Evolutionary conservation across 2,888 invertebrate species (phyloP).

Genomic region (Acleris cristana): DNA sequence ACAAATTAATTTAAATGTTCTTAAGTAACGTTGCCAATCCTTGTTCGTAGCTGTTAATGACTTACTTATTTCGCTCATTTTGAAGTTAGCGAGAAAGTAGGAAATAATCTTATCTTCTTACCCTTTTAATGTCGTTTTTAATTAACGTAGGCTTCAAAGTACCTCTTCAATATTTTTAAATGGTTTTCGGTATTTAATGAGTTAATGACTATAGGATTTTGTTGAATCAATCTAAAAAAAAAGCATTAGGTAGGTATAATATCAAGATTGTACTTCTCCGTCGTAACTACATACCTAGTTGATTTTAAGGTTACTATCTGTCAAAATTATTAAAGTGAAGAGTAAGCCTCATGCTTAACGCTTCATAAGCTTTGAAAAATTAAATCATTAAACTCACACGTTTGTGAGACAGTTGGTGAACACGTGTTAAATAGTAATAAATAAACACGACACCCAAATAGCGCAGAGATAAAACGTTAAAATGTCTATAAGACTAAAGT

Average conservation of each 20-base stretch:
- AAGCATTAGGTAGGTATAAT: no score
- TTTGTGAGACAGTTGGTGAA: constrained; percentile 15
- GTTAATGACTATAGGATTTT: no score
- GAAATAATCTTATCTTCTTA: constrained; percentile 48
- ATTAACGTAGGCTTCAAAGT: background rate
- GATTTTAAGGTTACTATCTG: background rate
- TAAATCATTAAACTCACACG: constrained; percentile 1
- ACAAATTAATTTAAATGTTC: constrained; percentile 69
- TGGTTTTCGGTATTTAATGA: no score
- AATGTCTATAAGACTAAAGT: background rate
- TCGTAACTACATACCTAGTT: no score
- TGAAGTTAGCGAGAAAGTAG: constrained; percentile 48
- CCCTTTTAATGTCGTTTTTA: constrained; percentile 32
- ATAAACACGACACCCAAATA: constrained; percentile 17
- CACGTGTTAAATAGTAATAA: constrained; percentile 22
- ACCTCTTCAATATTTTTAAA: no score
- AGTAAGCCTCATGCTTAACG: no score
- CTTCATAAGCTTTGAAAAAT: background rate
- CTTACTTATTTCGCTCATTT: constrained; percentile 62
- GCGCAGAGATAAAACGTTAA: constrained; percentile 1
- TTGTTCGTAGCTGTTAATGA: constrained; percentile 58
- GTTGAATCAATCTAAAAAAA: no score
- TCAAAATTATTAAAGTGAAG: no score
- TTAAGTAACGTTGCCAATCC: constrained; percentile 51
- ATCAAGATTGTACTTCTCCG: no score